These are phyloP conservation scores for Busseola fusca DNA, from an alignment of 2,888 invertebrate species.

Conservation along the genomic window DNA sequence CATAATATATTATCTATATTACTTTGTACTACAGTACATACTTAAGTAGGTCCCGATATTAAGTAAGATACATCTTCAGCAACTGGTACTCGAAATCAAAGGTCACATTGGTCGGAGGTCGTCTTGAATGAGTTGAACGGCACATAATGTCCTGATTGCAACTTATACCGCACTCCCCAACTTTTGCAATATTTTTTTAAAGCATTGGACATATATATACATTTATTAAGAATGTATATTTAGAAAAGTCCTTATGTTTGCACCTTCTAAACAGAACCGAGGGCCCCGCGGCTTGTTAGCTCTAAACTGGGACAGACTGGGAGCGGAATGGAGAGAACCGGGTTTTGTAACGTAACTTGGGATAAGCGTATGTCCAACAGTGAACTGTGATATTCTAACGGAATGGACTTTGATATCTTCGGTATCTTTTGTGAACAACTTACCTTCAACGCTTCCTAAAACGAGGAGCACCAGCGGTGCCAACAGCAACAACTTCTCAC, in stretches of 20 bases:
- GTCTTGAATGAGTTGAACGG: slow-evolving; percentile 15
- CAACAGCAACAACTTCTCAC: slow-evolving; percentile 73
- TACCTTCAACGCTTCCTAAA: slow-evolving; percentile 78
- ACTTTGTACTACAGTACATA: background rate
- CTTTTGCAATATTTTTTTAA: slow-evolving; percentile 21
- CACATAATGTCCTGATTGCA: slow-evolving; percentile 34
- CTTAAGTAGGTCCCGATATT: background rate
- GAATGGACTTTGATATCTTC: background rate
- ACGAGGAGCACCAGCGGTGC: slow-evolving; percentile 82
- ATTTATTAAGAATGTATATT: background rate
- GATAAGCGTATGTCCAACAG: background rate
- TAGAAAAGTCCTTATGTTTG: background rate
- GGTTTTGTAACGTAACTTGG: background rate
- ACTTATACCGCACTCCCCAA: slow-evolving; percentile 9
- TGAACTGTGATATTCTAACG: background rate
- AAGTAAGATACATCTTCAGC: background rate
- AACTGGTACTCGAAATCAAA: slow-evolving; percentile 27
- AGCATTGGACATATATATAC: too few relatives aligned
- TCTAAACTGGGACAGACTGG: background rate
- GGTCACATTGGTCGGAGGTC: slow-evolving; percentile 28
- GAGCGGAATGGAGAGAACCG: background rate
- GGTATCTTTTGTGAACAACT: slow-evolving; percentile 51
- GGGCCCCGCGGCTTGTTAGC: background rate
- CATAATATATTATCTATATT: too few relatives aligned
- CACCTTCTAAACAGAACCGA: background rate